Conservation (phyloP, 2,113 vertebrate species). For the Ictidomys tridecemlineatus region DNA sequence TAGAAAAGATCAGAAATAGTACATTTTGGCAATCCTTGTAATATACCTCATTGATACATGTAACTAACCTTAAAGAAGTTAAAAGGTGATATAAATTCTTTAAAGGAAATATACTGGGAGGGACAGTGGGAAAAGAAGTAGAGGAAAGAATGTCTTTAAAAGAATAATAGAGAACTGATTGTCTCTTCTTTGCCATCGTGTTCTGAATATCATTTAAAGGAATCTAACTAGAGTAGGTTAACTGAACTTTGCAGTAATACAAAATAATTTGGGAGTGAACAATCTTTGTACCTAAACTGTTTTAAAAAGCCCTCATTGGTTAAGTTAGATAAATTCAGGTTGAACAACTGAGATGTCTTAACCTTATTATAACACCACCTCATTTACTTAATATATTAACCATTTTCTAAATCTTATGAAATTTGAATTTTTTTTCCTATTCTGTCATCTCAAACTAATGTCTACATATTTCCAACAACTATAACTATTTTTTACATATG, state of each 20-base stretch:
- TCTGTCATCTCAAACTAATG: slow-evolving; percentile 39
- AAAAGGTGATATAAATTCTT: slow-evolving; percentile 42
- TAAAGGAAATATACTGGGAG: background rate
- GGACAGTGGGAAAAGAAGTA: background rate
- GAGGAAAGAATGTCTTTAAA: slow-evolving; percentile 13
- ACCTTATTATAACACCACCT: background rate
- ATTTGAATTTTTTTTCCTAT: background rate
- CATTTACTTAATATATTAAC: slow-evolving; percentile 52
- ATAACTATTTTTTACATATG: background rate
- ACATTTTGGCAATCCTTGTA: slow-evolving; percentile 1
- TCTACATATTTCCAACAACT: background rate
- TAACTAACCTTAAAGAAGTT: slow-evolving; percentile 20
- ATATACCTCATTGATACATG: slow-evolving; percentile 19
- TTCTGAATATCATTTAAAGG: slow-evolving; percentile 37
- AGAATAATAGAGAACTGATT: slow-evolving; percentile 26
- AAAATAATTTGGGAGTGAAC: slow-evolving; percentile 36
- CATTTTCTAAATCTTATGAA: slow-evolving; percentile 26
- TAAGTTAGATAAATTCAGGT: background rate
- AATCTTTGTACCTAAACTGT: background rate
- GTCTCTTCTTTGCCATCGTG: background rate
- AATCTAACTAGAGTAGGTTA: slow-evolving; percentile 41
- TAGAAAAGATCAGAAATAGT: slow-evolving; percentile 3
- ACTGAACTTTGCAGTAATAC: slow-evolving; percentile 48
- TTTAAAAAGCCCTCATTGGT: background rate
- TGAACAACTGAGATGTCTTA: slow-evolving; percentile 49